Percentiles rank a stretch among this genome's conserved stretches.
phyloP scores from a whole-genome alignment of 2,113 vertebrate genomes.

The Cyprinodon variegatus region DNA sequence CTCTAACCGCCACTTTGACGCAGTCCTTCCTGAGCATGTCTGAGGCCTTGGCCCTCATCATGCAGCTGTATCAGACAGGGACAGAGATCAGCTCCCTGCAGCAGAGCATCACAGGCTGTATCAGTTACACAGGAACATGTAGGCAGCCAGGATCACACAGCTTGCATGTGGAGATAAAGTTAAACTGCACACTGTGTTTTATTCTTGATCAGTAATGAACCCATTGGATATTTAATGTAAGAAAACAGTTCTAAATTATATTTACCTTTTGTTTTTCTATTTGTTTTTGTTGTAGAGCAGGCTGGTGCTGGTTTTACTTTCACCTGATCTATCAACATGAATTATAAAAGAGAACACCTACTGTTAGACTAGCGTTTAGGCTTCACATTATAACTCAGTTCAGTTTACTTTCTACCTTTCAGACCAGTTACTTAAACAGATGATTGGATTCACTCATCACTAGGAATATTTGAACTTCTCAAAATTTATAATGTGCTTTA shows the following conservation, averaged over 20 bases:
- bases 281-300: neutral
- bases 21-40: constrained; percentile 76
- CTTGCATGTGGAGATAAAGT: neutral
- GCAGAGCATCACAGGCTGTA: constrained; percentile 8
- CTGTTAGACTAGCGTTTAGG: neutral
- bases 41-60: constrained; percentile 55
- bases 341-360: constrained; percentile 56
- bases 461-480: no score
- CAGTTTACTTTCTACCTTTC: neutral
- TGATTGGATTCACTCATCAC: no score
- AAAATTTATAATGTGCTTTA: no score
- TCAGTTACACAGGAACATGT: constrained; percentile 45
- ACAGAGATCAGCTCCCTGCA: constrained; percentile 15
- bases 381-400: neutral
- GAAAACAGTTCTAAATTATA: neutral
- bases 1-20: constrained; percentile 83
- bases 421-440: neutral
- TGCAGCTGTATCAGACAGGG: constrained; percentile 23
- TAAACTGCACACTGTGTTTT: neutral
- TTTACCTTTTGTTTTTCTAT: neutral
- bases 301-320: constrained; percentile 57
- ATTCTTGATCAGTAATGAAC: neutral
- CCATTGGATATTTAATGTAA: neutral
- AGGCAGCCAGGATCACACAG: constrained; percentile 5
- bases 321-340: constrained; percentile 39